Evolutionary conservation across 1,140 invertebrate species (phyloP).

Genomic region (Coenobita brevimanus): DNA sequence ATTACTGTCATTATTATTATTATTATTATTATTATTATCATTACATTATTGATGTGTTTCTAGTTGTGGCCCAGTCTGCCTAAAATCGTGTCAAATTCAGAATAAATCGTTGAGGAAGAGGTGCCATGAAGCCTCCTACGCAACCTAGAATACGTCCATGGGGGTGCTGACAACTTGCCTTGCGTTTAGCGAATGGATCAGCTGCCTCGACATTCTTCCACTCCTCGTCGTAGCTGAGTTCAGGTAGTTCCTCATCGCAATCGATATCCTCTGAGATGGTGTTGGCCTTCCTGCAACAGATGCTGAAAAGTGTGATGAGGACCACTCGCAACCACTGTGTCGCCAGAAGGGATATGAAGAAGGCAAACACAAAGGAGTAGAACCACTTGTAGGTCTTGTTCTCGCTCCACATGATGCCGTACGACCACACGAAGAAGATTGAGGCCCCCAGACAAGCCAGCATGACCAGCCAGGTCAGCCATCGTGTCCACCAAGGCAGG

Average conservation of each 20-base stretch:
- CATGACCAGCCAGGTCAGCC: constrained; percentile 76
- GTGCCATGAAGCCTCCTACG: too few species aligned
- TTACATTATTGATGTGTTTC: too few species aligned
- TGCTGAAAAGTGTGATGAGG: constrained; percentile 16
- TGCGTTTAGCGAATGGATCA: constrained; percentile 6
- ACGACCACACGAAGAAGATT: constrained; percentile 76
- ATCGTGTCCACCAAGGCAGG: constrained; percentile 76
- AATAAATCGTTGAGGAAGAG: too few species aligned
- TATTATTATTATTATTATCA: background rate
- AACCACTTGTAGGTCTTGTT: constrained; percentile 77
- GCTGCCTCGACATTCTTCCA: constrained; percentile 37
- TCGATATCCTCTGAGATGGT: constrained; percentile 75
- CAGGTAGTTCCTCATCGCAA: constrained; percentile 75
- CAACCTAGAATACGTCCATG: too few species aligned
- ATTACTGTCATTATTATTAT: background rate
- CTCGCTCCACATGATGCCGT: constrained; percentile 77
- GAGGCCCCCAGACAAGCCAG: constrained; percentile 73
- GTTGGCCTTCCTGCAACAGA: constrained; percentile 69
- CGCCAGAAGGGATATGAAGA: constrained; percentile 76
- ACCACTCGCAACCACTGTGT: constrained; percentile 77
- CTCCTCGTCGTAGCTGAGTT: constrained; percentile 71
- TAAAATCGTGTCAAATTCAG: too few species aligned
- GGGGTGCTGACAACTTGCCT: constrained; percentile 18
- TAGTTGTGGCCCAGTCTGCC: too few species aligned
- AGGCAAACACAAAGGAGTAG: constrained; percentile 76